Conservation (phyloP, 2,888 invertebrate genomes). For the Rhaphigaster nebulosa region DNA sequence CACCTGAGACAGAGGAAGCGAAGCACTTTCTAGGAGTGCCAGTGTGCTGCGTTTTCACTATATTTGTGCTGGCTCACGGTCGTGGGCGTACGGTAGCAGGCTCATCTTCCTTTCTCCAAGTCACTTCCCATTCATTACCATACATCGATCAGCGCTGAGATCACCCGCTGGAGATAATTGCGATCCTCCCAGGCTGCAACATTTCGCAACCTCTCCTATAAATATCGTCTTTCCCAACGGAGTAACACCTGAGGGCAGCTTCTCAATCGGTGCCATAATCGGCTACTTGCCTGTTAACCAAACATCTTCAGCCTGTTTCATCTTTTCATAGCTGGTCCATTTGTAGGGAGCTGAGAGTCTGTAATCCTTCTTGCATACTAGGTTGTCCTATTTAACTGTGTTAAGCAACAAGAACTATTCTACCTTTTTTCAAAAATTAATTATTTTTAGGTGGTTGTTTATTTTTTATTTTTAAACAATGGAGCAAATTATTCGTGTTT, state of each 20-base stretch:
- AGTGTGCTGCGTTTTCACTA: neutral
- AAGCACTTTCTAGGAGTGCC: conserved; percentile 3
- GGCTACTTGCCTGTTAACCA: neutral
- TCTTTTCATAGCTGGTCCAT: neutral
- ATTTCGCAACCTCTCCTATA: conserved; percentile 30
- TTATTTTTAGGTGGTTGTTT: no score
- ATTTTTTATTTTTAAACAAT: no score
- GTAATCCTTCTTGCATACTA: neutral
- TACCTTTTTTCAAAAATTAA: no score
- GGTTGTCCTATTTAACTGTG: neutral
- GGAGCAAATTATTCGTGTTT: no score
- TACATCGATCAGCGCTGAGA: conserved; percentile 26
- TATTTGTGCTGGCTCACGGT: neutral
- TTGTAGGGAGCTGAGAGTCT: neutral
- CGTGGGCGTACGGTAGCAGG: conserved; percentile 40
- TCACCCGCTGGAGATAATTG: conserved; percentile 1
- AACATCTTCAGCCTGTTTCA: neutral
- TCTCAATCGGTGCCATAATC: neutral
- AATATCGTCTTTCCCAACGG: neutral
- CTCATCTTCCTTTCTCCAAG: conserved; percentile 31
- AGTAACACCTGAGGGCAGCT: neutral
- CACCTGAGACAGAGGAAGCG: neutral
- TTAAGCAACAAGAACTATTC: no score
- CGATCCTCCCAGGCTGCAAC: conserved; percentile 13
- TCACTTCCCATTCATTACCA: conserved; percentile 46